These are phyloP conservation scores for Vombatus ursinus DNA, from an alignment of 2,113 vertebrate genomes.

Conservation along the genomic window DNA sequence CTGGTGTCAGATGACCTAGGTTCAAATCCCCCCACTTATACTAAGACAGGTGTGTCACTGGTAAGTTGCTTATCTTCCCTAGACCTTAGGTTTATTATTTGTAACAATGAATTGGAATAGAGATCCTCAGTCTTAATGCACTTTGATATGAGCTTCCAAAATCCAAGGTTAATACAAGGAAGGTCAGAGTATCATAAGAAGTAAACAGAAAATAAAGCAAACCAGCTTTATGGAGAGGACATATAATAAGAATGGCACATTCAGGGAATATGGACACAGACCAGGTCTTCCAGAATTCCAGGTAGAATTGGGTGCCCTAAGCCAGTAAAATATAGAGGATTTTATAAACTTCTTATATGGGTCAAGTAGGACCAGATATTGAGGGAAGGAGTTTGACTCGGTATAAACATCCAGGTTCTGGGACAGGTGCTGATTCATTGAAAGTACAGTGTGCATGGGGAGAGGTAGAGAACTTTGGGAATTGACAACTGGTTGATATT, in stretches of 20 bases:
- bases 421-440: neutral
- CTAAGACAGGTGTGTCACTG: neutral
- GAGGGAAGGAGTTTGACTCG: neutral
- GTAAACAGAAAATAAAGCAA: neutral
- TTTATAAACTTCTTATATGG: neutral
- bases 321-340: neutral
- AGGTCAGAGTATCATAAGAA: neutral
- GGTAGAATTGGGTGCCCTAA: neutral
- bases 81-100: neutral
- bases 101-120: neutral
- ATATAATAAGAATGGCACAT: neutral
- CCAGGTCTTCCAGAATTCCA: neutral
- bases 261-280: neutral
- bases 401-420: neutral
- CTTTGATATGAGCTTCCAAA: neutral
- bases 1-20: neutral
- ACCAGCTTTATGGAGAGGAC: neutral
- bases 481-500: neutral
- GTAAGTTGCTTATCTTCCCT: neutral
- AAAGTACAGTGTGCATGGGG: neutral
- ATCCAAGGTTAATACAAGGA: neutral
- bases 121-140: neutral
- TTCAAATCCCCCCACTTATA: neutral
- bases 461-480: neutral
- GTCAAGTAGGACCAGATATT: neutral